phyloP scores from a whole-genome alignment of 2,888 invertebrate species.

The Hemistola chrysoprasaria region DNA sequence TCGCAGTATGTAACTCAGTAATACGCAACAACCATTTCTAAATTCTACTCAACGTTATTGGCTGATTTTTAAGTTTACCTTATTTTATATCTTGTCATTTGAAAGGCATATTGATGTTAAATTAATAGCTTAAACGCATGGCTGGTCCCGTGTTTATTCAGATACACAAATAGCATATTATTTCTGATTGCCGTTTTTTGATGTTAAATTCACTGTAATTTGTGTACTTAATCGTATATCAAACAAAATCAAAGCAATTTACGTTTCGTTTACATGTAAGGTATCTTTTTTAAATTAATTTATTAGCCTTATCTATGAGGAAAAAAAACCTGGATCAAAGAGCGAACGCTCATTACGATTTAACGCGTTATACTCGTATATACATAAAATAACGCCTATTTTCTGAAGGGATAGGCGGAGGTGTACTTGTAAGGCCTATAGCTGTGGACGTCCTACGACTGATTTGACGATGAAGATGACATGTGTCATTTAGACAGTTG shows the following conservation, averaged over 20 bases:
- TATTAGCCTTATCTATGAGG: neutral
- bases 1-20: too few species aligned
- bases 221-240: conserved; percentile 3
- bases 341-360: too few species aligned
- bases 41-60: too few species aligned
- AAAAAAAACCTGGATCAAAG: too few species aligned
- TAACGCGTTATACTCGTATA: too few species aligned
- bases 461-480: too few species aligned
- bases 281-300: conserved; percentile 4
- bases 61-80: neutral
- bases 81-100: neutral
- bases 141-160: conserved; percentile 8
- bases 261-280: conserved; percentile 2
- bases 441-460: too few species aligned
- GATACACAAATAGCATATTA: conserved; percentile 9
- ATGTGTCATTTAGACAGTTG: too few species aligned
- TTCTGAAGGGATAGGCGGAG: too few species aligned
- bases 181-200: conserved; percentile 9
- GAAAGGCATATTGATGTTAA: conserved; percentile 2
- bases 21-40: too few species aligned
- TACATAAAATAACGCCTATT: too few species aligned
- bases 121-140: conserved; percentile 11
- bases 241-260: conserved; percentile 12
- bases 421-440: too few species aligned
- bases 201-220: conserved; percentile 7